Evolutionary conservation across 2,888 invertebrate species (phyloP).

Genomic region (Marasmarcha lunaedactyla): DNA sequence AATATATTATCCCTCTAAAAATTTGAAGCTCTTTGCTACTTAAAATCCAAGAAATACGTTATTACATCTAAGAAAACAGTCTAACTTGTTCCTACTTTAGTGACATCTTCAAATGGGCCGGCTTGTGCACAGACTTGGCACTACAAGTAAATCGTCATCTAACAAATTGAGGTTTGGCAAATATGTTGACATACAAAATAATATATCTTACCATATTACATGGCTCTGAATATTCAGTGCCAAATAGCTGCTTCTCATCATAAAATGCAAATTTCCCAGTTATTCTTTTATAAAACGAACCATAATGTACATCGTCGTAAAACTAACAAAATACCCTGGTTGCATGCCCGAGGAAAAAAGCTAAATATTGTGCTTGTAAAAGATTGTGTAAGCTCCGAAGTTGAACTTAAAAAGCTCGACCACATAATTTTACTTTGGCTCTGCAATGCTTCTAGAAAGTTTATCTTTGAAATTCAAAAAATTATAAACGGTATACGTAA

Average conservation of each 20-base stretch:
- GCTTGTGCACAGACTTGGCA: neutral
- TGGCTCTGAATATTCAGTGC: slow-evolving; percentile 1
- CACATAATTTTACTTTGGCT: slow-evolving; percentile 10
- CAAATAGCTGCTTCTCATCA: neutral
- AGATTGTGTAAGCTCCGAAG: slow-evolving; percentile 3
- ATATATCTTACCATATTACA: neutral
- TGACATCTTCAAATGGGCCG: too few species aligned
- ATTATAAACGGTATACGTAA: too few species aligned
- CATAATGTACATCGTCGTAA: neutral
- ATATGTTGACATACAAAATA: neutral
- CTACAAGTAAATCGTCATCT: neutral
- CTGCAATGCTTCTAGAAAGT: neutral
- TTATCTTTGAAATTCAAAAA: too few species aligned
- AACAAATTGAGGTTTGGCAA: neutral
- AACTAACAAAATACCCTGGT: slow-evolving; percentile 1
- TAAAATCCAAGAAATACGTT: too few species aligned
- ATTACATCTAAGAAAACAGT: too few species aligned
- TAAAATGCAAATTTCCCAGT: slow-evolving; percentile 1
- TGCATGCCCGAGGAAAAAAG: neutral
- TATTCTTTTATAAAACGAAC: neutral
- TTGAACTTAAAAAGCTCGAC: slow-evolving; percentile 8
- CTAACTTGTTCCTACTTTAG: too few species aligned
- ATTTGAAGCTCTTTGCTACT: too few species aligned
- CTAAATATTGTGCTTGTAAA: slow-evolving; percentile 1
- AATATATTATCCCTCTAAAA: too few species aligned